Base-by-base conservation (phyloP, 2,113 vertebrate species). In the Baryphthengus martii region DNA sequence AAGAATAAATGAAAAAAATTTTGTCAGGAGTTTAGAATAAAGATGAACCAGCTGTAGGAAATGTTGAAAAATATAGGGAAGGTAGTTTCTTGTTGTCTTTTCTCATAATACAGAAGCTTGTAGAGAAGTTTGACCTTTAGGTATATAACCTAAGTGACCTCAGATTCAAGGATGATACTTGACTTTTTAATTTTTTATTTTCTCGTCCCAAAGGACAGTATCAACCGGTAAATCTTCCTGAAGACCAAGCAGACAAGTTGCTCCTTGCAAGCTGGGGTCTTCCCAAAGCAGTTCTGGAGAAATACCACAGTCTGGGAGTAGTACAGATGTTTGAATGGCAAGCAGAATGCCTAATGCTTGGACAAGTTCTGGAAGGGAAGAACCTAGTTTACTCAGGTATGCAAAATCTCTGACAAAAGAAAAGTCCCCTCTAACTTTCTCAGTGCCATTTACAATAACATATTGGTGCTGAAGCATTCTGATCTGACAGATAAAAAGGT, bases 311-410 rank as follows among this genome's bases (percentile, higher is more conserved):
- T 82, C 97, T 99, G 26, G 98, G 99, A 70, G 98, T 99, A 55
- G 98, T 98, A 61, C 98, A 91, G 84, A 99, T 99, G 99, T 99
- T 99, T 96, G 98, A 99, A 88, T 99, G 99, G 99, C 99, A 99
- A 97, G 99, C 99, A 88, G 98, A 99, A 93, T 99, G 99, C 80
- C 98, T 99, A 75, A 98, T 98, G 96, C 97, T 99, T 10, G 98
- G 99, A 76, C 98, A 96, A 86, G 99, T 99, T 78, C 96, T 99
- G 89, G 98, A 98, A 94, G 99, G 99, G 55, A 98, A 97, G 84
- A 99, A 99, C 97, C 96, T 99, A 16, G 98, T 99, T 67, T 99
- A 99, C 97, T 99, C 99, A 95, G 99, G 99, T 99, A 98, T 97
- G 93, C 2, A 11, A 71, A 71, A n/a, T 11, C 42, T 15, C 13